Evolutionary conservation across 2,797 vertebrate species (phyloP).

Genomic region (Channa striata): DNA sequence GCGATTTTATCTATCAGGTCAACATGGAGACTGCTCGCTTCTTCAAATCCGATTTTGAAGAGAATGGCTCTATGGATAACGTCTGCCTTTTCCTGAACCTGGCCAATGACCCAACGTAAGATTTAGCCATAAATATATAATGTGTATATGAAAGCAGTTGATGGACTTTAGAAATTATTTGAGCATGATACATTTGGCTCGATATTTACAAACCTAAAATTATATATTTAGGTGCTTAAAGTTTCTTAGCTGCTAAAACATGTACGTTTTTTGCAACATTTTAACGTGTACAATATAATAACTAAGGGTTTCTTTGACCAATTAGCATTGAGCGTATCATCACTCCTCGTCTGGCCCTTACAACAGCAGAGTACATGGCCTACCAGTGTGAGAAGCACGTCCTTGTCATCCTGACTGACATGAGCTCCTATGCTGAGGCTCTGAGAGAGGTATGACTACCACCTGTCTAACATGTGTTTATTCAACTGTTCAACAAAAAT

Average conservation of each 20-base stretch:
- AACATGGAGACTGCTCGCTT: constrained; percentile 88
- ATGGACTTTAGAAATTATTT: no score
- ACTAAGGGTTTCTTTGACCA: constrained; percentile 21
- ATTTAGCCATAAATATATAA: not conserved
- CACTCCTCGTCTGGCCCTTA: constrained; percentile 85
- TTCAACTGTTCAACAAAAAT: not conserved
- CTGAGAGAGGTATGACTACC: constrained; percentile 80
- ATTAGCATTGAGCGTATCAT: constrained; percentile 86
- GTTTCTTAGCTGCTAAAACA: not conserved
- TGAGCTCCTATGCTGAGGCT: constrained; percentile 87
- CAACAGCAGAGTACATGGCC: constrained; percentile 85
- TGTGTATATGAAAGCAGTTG: not conserved
- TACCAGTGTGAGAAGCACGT: constrained; percentile 88
- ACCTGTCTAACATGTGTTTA: not conserved
- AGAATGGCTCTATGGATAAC: constrained; percentile 88
- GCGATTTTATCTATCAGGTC: constrained; percentile 70
- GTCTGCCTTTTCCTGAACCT: constrained; percentile 86
- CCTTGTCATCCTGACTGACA: constrained; percentile 86
- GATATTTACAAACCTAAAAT: not conserved
- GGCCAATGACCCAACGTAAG: constrained; percentile 87
- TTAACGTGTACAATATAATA: not conserved
- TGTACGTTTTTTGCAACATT: no score
- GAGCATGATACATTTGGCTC: not conserved
- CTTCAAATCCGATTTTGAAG: constrained; percentile 87
- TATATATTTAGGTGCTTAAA: no score